Evolutionary conservation across 2,888 invertebrate genomes (phyloP).

Genomic region (Ormyrus rosae): DNA sequence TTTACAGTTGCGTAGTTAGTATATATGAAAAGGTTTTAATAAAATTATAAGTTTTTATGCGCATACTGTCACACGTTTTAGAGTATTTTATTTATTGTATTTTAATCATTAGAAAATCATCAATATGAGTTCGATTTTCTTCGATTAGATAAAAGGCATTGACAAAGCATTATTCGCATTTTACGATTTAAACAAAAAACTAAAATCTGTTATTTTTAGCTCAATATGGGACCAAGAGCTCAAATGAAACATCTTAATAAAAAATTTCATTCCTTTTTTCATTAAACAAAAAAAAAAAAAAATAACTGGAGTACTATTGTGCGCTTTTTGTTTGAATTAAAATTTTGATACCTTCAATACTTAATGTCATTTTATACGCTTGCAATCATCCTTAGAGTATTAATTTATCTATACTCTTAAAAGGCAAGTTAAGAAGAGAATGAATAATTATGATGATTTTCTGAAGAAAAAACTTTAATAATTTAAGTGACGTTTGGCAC

Average conservation of each 20-base stretch:
- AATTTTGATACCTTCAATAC: conserved; percentile 25
- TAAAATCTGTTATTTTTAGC: conserved; percentile 21
- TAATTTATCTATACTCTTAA: conserved; percentile 21
- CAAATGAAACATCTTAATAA: conserved; percentile 16
- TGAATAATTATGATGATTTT: conserved; percentile 43
- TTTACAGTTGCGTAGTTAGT: conserved; percentile 59
- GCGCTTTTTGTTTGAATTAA: conserved; percentile 32
- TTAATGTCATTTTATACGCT: conserved; percentile 24
- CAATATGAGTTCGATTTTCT: conserved; percentile 40
- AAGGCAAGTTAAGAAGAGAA: conserved; percentile 28
- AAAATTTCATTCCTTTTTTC: conserved; percentile 45
- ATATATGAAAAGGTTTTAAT: conserved; percentile 56
- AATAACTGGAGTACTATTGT: conserved; percentile 14
- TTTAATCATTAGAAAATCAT: conserved; percentile 51
- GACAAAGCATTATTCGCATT: conserved; percentile 13
- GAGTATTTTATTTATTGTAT: conserved; percentile 61
- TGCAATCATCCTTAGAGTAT: conserved; percentile 46
- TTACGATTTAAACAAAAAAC: conserved; percentile 21
- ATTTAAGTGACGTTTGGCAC: conserved; percentile 16
- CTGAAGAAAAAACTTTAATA: conserved; percentile 21
- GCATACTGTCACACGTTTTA: conserved; percentile 57
- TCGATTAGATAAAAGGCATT: conserved; percentile 18
- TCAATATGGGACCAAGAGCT: conserved; percentile 54
- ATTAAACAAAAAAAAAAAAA: neutral
- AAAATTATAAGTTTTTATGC: conserved; percentile 57